phyloP scores from a whole-genome alignment of 2,888 invertebrate genomes.

The Lasioglossum vierecki region DNA sequence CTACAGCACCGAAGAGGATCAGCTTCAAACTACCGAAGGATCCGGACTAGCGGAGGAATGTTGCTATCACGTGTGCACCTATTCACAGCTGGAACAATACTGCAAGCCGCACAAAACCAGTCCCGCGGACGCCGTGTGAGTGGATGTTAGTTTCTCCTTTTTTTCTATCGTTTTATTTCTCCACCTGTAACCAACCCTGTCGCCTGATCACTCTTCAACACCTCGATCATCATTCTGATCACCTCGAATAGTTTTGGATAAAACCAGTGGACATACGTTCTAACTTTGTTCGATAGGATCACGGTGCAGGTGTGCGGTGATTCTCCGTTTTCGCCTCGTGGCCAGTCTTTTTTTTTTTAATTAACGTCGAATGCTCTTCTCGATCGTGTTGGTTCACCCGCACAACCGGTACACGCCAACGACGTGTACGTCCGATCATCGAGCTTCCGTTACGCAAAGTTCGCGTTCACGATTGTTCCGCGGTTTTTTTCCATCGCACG shows the following conservation, averaged over 20 bases:
- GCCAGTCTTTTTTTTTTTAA: too few relatives aligned
- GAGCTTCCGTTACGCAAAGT: slow-evolving; percentile 35
- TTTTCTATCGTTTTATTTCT: slow-evolving; percentile 40
- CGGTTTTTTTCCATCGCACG: slow-evolving; percentile 31
- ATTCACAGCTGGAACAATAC: slow-evolving; percentile 77
- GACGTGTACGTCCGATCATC: too few relatives aligned
- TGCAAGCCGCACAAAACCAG: slow-evolving; percentile 74
- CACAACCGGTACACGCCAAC: too few relatives aligned
- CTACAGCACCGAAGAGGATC: slow-evolving; percentile 71
- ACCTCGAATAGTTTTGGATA: background rate
- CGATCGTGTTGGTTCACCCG: background rate
- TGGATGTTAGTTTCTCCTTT: slow-evolving; percentile 69
- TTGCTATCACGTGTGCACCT: slow-evolving; percentile 77
- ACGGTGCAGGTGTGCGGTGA: background rate
- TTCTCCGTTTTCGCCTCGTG: too few relatives aligned
- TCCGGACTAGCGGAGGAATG: slow-evolving; percentile 81
- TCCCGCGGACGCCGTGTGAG: slow-evolving; percentile 72
- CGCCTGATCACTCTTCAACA: background rate
- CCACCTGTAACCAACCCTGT: background rate
- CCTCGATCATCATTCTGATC: background rate
- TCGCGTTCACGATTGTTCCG: slow-evolving; percentile 2
- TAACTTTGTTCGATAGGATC: background rate
- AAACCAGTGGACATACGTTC: background rate
- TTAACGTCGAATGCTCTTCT: too few relatives aligned
- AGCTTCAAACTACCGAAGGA: slow-evolving; percentile 50